These are phyloP conservation scores for Melinopterus prodromus DNA, from an alignment of 2,888 invertebrate genomes.

Conservation along the genomic window DNA sequence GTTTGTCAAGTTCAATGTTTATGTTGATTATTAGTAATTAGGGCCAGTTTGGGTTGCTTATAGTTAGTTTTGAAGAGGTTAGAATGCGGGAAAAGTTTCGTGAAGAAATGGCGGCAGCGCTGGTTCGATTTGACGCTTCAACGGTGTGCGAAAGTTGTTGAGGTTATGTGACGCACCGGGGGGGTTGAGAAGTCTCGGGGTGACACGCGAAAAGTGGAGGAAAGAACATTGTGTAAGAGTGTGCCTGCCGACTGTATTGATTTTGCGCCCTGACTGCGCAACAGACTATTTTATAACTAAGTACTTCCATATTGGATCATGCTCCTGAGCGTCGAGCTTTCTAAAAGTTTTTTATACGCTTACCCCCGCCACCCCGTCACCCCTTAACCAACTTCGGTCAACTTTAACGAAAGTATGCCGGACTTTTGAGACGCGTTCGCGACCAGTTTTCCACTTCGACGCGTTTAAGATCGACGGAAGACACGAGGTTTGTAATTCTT, in stretches of 20 bases:
- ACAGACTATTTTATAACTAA: slow-evolving; percentile 50
- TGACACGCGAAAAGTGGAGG: slow-evolving; percentile 37
- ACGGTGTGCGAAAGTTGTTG: neutral
- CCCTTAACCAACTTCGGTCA: slow-evolving; percentile 52
- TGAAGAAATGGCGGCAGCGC: neutral
- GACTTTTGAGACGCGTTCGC: slow-evolving; percentile 43
- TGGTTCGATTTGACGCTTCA: neutral
- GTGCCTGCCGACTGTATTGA: slow-evolving; percentile 47
- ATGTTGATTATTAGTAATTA: neutral
- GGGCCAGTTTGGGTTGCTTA: neutral
- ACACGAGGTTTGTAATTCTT: slow-evolving; percentile 44
- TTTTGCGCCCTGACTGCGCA: slow-evolving; percentile 50
- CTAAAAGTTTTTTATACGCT: slow-evolving; percentile 57
- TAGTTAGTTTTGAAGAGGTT: neutral
- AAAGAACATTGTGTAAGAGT: slow-evolving; percentile 38
- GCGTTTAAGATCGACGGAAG: slow-evolving; percentile 36
- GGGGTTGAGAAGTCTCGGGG: slow-evolving; percentile 31
- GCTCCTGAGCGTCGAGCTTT: slow-evolving; percentile 54
- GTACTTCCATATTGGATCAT: slow-evolving; percentile 56
- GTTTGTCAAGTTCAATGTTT: neutral
- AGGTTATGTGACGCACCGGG: slow-evolving; percentile 12
- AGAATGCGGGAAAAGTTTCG: neutral
- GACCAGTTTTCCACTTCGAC: slow-evolving; percentile 37
- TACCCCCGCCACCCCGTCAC: slow-evolving; percentile 50
- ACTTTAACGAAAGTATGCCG: slow-evolving; percentile 51